A percentile compares a stretch with the other conserved stretches of the same genome.
These are phyloP conservation scores for Mesaphorura yosii DNA, from an alignment of 1,140 invertebrate species.

Conservation along the genomic window DNA sequence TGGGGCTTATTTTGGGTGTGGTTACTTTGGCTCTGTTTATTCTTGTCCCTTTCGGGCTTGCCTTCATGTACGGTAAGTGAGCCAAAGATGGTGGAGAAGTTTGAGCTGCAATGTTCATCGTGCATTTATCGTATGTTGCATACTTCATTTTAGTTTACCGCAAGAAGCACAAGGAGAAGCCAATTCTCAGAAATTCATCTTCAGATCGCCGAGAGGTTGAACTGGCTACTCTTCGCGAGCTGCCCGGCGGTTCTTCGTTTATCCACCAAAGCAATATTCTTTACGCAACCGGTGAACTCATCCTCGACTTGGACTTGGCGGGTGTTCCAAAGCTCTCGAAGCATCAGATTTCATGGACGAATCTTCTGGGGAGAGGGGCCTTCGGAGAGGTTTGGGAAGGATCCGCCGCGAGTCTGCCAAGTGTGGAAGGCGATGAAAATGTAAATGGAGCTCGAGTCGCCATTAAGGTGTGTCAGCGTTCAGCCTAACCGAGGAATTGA, in stretches of 20 bases:
- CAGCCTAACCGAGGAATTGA: background rate
- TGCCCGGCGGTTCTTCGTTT: constrained; percentile 56
- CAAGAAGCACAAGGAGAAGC: constrained; percentile 45
- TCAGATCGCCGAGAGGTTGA: constrained; percentile 56
- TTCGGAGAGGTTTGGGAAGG: constrained; percentile 96
- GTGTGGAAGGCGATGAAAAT: constrained; percentile 34
- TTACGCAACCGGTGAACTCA: constrained; percentile 43
- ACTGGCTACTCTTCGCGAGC: constrained; percentile 71
- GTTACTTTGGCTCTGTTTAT: constrained; percentile 33
- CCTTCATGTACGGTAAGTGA: constrained; percentile 40
- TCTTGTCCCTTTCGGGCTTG: constrained; percentile 20
- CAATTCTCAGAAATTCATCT: constrained; percentile 38
- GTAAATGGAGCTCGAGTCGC: constrained; percentile 56
- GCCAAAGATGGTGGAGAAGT: no score
- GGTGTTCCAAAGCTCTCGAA: constrained; percentile 69
- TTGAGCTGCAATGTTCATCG: no score
- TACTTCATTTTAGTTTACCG: constrained; percentile 25
- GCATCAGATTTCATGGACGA: constrained; percentile 65
- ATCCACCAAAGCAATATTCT: constrained; percentile 68
- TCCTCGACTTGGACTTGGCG: constrained; percentile 53
- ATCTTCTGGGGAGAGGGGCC: constrained; percentile 87
- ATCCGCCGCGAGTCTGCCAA: constrained; percentile 50
- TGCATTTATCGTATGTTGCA: no score
- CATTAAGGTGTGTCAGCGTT: constrained; percentile 55
- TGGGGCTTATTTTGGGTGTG: constrained; percentile 47